Conservation (phyloP, 2,113 vertebrate species). For the Mungos mungo region DNA sequence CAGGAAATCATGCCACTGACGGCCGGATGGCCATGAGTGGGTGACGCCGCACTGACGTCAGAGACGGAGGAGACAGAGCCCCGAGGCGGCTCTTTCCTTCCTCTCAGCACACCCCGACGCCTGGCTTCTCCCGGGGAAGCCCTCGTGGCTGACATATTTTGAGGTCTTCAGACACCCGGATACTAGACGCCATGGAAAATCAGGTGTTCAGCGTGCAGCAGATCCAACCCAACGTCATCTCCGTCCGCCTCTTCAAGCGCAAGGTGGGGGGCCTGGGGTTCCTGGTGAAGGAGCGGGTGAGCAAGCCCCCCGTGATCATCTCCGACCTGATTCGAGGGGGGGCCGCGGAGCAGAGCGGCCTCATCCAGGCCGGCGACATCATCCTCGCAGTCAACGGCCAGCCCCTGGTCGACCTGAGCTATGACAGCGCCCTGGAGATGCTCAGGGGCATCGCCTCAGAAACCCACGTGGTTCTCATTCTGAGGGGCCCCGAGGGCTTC, state of each 20-base stretch:
- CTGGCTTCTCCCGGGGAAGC: neutral
- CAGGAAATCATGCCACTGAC: conserved; percentile 66
- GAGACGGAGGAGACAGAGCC: neutral
- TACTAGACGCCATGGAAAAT: conserved; percentile 90
- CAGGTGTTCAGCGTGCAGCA: conserved; percentile 93
- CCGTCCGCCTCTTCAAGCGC: conserved; percentile 96
- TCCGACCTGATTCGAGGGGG: conserved; percentile 96
- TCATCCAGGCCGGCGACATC: conserved; percentile 97
- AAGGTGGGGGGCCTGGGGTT: conserved; percentile 97
- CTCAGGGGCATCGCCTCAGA: conserved; percentile 93
- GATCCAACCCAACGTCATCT: conserved; percentile 98
- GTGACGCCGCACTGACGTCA: conserved; percentile 66
- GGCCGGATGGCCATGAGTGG: neutral
- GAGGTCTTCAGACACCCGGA: conserved; percentile 42
- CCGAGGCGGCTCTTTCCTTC: neutral
- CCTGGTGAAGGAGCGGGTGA: conserved; percentile 96
- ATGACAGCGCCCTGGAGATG: conserved; percentile 93
- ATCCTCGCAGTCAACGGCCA: conserved; percentile 95
- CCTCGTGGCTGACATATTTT: accelerated
- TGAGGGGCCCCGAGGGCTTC: conserved; percentile 96
- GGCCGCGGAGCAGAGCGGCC: conserved; percentile 95
- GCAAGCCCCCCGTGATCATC: conserved; percentile 95
- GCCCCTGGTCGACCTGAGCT: conserved; percentile 94
- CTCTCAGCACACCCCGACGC: neutral
- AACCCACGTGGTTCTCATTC: conserved; percentile 96